Evolutionary conservation across 2,113 vertebrate genomes (phyloP), one percentile per base, ranked within the genome.

Genomic region (Gymnocephalus cernua): DNA sequence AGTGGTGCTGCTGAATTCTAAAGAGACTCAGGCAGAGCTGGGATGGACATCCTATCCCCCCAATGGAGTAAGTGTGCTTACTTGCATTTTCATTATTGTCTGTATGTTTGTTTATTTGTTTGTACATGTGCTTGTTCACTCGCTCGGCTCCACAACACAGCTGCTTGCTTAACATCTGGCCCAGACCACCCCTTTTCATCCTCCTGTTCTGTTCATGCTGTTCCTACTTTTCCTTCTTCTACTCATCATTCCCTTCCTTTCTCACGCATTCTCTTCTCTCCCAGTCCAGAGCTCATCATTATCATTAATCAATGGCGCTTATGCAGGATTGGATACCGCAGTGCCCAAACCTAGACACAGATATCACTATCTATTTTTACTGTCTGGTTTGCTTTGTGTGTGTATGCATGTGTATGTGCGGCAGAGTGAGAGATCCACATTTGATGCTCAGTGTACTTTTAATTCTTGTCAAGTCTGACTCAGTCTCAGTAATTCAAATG

Each of bases 1-100:
- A 99, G 98, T 99, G 83, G 93, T 97, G 85, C 94, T 99, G 69
- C 94, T 99, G 95, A 97, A 99, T 93, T 99, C 97, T 4, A 99
- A 99, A 93, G 97, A 97, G 76, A 98, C 97, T 0, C 98, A 99
- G 85, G 98, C 97, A 0, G 98, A 99, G 87, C 91, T 99, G 83
- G 97, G 97, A 77, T 99, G 98, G 98, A 99, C 96, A 5, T 96
- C 98, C 0, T 96, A 96, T 80, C 98, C 98, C 0, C 95, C 96
- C 1, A 97, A 99, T 19, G 97, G 98, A 92, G 98, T 99, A 93
- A 96, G 93, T 88, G 3, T 27, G 13, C 72, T 58, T 66, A 25
- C 25, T 74, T 77, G 9, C 38, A 69, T 61, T 81, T 82, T 69
- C 83, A 41, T 25, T 18, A 25, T n/a, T 21, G n/a, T 59, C 47